Evolutionary conservation across 2,797 vertebrate genomes (phyloP).

Genomic region (Leptoclinus maculatus): DNA sequence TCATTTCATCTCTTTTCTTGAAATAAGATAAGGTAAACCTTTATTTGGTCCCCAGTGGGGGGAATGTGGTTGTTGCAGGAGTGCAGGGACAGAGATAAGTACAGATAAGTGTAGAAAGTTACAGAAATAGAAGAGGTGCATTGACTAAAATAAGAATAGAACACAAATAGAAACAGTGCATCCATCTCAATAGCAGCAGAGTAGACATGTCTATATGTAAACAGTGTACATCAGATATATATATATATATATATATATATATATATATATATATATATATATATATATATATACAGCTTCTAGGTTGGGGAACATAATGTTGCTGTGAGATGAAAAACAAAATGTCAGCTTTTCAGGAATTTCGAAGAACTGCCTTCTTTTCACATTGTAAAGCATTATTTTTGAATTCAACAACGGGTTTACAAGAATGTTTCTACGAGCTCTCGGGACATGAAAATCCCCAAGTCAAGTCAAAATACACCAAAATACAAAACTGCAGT

Average conservation of each 20-base stretch:
- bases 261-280: too few species aligned
- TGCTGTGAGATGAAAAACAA: conserved; percentile 12
- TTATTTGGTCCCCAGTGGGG: not conserved
- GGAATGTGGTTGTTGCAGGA: not conserved
- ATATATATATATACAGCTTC: conserved; percentile 19
- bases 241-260: too few species aligned
- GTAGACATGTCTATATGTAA: not conserved
- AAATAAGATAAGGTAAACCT: not conserved
- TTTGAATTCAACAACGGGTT: not conserved
- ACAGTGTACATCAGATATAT: not conserved
- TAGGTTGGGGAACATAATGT: conserved; percentile 4
- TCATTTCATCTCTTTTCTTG: conserved; percentile 20
- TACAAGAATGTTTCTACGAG: not conserved
- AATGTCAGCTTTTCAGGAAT: conserved; percentile 38
- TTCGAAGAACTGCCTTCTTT: not conserved
- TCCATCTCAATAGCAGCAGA: not conserved
- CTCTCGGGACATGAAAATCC: not conserved
- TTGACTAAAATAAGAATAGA: not conserved
- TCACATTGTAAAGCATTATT: conserved; percentile 1
- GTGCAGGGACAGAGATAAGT: not conserved
- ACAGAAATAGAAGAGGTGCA: not conserved
- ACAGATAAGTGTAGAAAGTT: not conserved
- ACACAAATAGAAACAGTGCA: not conserved
- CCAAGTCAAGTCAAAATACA: not conserved
- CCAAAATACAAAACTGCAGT: conserved; percentile 23